These are phyloP conservation scores for Panagrolaimus sp. DNA, from an alignment of 1,140 invertebrate species.

Conservation along the genomic window DNA sequence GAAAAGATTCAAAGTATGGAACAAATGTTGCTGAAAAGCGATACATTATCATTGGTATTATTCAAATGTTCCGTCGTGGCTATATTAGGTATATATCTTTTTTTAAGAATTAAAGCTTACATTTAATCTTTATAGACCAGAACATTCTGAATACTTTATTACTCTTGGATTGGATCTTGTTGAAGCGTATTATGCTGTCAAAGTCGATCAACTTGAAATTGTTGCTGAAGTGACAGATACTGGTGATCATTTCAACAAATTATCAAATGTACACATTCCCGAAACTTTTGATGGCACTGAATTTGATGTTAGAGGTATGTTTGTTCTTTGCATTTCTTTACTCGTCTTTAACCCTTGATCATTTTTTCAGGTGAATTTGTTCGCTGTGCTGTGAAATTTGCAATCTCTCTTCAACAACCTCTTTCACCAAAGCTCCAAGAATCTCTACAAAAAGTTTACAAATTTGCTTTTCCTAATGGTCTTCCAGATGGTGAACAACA, in stretches of 20 bases:
- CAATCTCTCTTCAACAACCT: no score
- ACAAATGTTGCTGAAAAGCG: neutral
- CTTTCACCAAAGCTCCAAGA: no score
- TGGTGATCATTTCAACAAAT: neutral
- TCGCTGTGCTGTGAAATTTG: no score
- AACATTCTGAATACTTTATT: neutral
- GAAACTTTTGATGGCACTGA: neutral
- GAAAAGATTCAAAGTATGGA: neutral
- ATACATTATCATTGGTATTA: neutral
- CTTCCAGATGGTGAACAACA: no score
- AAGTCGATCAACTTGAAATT: neutral
- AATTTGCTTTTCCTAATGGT: no score
- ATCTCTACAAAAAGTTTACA: no score
- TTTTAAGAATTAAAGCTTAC: neutral
- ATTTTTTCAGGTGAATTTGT: no score
- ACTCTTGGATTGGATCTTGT: neutral
- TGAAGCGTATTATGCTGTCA: neutral
- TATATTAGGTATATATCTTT: neutral
- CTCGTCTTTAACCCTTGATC: no score
- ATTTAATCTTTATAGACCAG: neutral
- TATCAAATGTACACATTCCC: neutral
- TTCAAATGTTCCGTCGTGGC: neutral
- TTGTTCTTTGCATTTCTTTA: neutral
- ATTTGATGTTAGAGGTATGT: constrained; percentile 2
- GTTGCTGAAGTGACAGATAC: neutral